phyloP scores from a whole-genome alignment of 2,888 invertebrate genomes.

The Ryuthela nishihirai region DNA sequence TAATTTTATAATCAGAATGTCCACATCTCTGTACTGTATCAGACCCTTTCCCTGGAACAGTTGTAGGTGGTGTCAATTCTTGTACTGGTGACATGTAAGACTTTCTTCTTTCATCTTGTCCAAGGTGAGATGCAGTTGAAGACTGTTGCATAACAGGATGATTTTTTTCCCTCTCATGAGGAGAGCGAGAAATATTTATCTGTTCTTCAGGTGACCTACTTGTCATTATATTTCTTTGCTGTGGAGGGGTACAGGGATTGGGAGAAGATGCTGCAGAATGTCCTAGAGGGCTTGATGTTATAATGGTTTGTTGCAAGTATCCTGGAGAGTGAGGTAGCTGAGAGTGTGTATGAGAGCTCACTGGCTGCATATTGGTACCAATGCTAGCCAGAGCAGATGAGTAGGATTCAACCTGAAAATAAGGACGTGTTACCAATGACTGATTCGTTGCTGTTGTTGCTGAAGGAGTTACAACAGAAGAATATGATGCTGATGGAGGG shows the following conservation, averaged over 20 bases:
- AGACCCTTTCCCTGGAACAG: neutral
- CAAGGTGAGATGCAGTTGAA: conserved; percentile 4
- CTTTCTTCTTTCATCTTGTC: conserved; percentile 1
- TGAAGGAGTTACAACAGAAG: conserved; percentile 2
- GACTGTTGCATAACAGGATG: conserved; percentile 18
- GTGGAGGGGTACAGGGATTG: conserved; percentile 7
- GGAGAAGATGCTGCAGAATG: neutral
- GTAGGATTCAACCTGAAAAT: conserved; percentile 18
- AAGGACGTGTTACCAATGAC: conserved; percentile 4
- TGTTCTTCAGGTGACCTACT: conserved; percentile 19
- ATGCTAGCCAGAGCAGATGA: conserved; percentile 11
- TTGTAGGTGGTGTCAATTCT: neutral
- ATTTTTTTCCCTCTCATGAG: conserved; percentile 8
- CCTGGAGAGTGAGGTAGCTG: conserved; percentile 16
- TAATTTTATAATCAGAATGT: conserved; percentile 2
- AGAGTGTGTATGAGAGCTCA: conserved; percentile 13
- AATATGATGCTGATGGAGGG: conserved; percentile 12
- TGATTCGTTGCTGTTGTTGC: conserved; percentile 3
- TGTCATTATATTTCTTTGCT: conserved; percentile 21
- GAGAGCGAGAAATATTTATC: conserved; percentile 7
- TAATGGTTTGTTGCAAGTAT: conserved; percentile 8
- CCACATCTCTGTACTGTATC: too few relatives aligned
- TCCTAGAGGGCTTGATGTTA: conserved; percentile 15
- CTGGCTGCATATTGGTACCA: conserved; percentile 5
- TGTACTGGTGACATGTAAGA: conserved; percentile 5